Base-by-base conservation (phyloP, 2,113 vertebrate genomes). In the Tor tambroides region DNA sequence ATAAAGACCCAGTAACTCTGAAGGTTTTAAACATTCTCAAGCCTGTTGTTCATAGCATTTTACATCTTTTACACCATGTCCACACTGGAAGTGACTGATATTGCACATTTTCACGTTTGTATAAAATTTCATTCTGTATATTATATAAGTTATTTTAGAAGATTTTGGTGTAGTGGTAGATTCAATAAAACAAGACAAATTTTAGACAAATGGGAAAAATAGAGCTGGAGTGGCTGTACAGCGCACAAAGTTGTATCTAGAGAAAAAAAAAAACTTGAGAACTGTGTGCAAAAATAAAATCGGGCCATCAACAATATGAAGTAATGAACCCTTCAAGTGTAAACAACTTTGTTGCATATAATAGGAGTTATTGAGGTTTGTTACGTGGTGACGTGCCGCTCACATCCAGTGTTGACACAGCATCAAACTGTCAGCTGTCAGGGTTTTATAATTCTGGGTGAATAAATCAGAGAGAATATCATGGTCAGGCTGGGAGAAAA, bases 401-500 rank as follows among this genome's bases (percentile, higher is more conserved):
- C 71, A 10, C 71, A 41, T 72, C 35, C 69, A 38, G 69, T 72
- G 69, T 72, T 72, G 69, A 41, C 69, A 72, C 32, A 2, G 69
- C 69, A 41, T 74, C 35, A 74, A 74, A 74, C 35, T 41, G 71
- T 41, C n/a, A 46, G 74, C 74, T 49, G 26, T 49, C 43, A 30
- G 74, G n/a, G 28, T 28, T 43, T 49, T 49, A 49, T 76, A 28
- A 15, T 49, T 49, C 74, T 26, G 74, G 11, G 38, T 76, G 41
- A 72, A 72, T 72, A 72, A 72, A 74, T 41, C 71, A 74, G 35
- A 63, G 11, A 67, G 54, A 80, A 59, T 32, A 43, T 82, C 38
- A 46, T 46, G 11, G 43, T 46, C 43, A 11, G 43, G 43, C 43
- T 46, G 10, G 43, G 8, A 9, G 0, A 4, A 38, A 43, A 26